Percentiles rank a stretch among this genome's conserved stretches.
Evolutionary conservation across 2,888 invertebrate genomes (phyloP).

Genomic region (Morinoia aosen): DNA sequence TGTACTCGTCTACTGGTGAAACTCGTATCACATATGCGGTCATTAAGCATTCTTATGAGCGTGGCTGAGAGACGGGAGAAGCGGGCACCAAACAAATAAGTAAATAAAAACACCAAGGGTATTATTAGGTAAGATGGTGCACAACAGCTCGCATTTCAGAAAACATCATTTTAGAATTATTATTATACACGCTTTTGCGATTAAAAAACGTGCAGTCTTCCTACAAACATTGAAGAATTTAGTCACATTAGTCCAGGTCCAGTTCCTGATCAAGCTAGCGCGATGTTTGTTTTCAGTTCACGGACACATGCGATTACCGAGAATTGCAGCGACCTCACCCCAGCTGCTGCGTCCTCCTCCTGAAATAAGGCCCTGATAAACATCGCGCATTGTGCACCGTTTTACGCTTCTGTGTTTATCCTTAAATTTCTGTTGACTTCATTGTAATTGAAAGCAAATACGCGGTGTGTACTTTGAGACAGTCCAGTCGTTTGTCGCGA

Average conservation of each 20-base stretch:
- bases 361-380: background rate
- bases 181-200: too few species aligned
- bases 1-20: too few species aligned
- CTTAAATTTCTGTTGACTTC: background rate
- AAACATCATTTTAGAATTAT: too few species aligned
- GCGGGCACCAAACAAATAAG: too few species aligned
- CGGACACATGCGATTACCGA: background rate
- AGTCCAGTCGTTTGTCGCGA: background rate
- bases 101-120: too few species aligned
- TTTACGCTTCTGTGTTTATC: background rate
- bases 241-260: background rate
- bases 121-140: too few species aligned
- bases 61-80: too few species aligned
- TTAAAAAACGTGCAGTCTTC: too few species aligned
- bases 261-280: background rate
- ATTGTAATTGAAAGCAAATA: conserved; percentile 15
- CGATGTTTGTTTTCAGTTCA: background rate
- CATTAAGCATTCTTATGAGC: too few species aligned
- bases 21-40: too few species aligned
- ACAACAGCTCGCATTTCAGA: too few species aligned
- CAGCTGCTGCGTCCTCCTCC: background rate
- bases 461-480: background rate
- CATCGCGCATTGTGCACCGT: background rate
- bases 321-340: background rate
- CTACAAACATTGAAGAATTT: background rate